Base-by-base conservation (phyloP, 2,888 invertebrate genomes). In the Leptinotarsa juncta region DNA sequence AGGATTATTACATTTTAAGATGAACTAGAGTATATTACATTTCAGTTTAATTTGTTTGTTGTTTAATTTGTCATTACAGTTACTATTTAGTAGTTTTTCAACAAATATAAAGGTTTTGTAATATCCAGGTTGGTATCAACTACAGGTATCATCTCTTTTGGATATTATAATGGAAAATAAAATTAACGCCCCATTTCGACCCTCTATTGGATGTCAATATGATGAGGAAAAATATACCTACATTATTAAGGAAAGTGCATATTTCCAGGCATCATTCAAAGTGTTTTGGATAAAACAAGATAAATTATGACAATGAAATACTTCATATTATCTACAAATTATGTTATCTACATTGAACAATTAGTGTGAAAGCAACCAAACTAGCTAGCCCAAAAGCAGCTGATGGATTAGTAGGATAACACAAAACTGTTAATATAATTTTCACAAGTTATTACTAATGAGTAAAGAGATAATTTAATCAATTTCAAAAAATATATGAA, bases 381-480 rank as follows among this genome's bases (percentile, higher is more conserved):
- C 62, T 62, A 62, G 42, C 62, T 42, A 62, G 42, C 62, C 62
- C n/a, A 57, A 26, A 62, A 62, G 62, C 62, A 62, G 62, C 62
- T 62, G 42, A 42, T 62, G 32, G 62, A 62, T 62, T 62, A 62
- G n/a, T 62, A 26, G 14, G n/a, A 10, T 62, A 42, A 42, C 62
- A 62, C 32, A 26, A 62, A 62, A 62, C 10, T 62, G 62, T 62
- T 62, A 62, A 62, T 62, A 62, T 26, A 62, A 62, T 12, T 18
- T 5, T 26, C n/a, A 32, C 26, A 62, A 62, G 42, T 32, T 32
- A n/a, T 16, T 10, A 62, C 16, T n/a, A 62, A 42, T 4, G 14
- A 12, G n/a, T 32, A 32, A 16, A 62, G 62, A 60, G 10, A 42
- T 23, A n/a, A 67, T 67, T 23, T 50, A 18, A 67, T 53, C 26